Conservation (phyloP, 2,888 invertebrate species). For the Agrochola circellaris region DNA sequence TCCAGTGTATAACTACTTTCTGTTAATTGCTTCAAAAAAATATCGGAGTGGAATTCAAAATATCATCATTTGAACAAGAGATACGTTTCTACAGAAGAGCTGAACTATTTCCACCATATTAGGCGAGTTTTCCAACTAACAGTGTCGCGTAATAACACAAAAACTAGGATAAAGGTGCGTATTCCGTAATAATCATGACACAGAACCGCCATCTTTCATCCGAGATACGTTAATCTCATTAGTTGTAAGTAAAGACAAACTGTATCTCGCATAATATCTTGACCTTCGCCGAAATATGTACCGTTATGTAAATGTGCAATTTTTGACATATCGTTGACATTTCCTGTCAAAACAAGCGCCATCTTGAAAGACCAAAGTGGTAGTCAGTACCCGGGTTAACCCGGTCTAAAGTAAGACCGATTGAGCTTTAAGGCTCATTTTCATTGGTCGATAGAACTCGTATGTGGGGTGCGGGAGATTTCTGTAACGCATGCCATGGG, state of each 20-base stretch:
- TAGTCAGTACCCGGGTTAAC: neutral
- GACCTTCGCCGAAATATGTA: neutral
- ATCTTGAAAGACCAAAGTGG: neutral
- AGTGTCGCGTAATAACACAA: constrained; percentile 34
- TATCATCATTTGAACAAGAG: neutral
- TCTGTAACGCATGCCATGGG: no score
- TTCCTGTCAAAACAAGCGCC: constrained; percentile 14
- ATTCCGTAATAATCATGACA: constrained; percentile 61
- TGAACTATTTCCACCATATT: neutral
- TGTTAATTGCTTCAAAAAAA: no score
- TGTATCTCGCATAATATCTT: constrained; percentile 5
- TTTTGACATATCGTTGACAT: constrained; percentile 29
- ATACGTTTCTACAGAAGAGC: neutral
- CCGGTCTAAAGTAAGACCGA: neutral
- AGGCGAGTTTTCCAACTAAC: constrained; percentile 8
- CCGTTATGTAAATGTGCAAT: constrained; percentile 14
- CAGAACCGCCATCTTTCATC: constrained; percentile 55
- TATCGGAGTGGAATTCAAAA: neutral
- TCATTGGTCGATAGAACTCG: no score
- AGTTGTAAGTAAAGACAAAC: constrained; percentile 56
- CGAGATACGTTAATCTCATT: constrained; percentile 67
- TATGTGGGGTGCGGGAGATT: no score
- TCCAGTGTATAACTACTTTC: neutral
- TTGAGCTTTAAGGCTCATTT: neutral
- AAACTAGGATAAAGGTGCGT: constrained; percentile 29